These are phyloP conservation scores for Leptodactylus fuscus DNA, from an alignment of 2,113 vertebrate species.

Conservation along the genomic window DNA sequence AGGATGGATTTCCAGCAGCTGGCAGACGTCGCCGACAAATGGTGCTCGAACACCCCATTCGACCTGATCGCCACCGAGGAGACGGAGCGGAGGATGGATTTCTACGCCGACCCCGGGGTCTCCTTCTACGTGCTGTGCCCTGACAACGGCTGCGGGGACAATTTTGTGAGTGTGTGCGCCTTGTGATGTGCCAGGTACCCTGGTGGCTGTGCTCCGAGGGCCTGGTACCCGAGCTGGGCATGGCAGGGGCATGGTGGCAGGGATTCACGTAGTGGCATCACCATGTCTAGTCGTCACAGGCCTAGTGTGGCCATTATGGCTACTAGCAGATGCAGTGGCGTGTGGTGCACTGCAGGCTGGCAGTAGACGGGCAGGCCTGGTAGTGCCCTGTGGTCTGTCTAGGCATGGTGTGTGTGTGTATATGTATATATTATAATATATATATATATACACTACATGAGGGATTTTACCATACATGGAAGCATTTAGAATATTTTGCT, in stretches of 20 bases:
- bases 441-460: too few relatives aligned
- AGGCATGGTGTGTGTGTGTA: background rate
- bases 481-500: too few relatives aligned
- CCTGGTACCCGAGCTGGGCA: too few relatives aligned
- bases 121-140: slow-evolving; percentile 96
- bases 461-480: background rate
- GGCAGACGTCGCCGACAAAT: slow-evolving; percentile 93
- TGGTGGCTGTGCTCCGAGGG: too few relatives aligned
- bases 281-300: too few relatives aligned
- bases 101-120: slow-evolving; percentile 95
- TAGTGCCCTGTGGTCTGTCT: background rate
- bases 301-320: background rate
- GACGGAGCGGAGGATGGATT: slow-evolving; percentile 93
- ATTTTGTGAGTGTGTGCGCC: slow-evolving; percentile 85
- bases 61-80: slow-evolving; percentile 95
- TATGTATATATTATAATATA: too few relatives aligned
- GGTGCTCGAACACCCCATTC: slow-evolving; percentile 94
- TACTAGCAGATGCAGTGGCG: too few relatives aligned
- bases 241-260: too few relatives aligned
- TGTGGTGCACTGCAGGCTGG: background rate
- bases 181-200: background rate
- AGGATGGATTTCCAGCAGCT: slow-evolving; percentile 94
- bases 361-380: slow-evolving; percentile 4
- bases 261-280: too few relatives aligned
- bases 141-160: slow-evolving; percentile 88